Percentiles rank a stretch among this genome's conserved stretches.
These are phyloP conservation scores for Coptodon bakossiorum DNA, from an alignment of 2,113 vertebrate species.

Conservation along the genomic window DNA sequence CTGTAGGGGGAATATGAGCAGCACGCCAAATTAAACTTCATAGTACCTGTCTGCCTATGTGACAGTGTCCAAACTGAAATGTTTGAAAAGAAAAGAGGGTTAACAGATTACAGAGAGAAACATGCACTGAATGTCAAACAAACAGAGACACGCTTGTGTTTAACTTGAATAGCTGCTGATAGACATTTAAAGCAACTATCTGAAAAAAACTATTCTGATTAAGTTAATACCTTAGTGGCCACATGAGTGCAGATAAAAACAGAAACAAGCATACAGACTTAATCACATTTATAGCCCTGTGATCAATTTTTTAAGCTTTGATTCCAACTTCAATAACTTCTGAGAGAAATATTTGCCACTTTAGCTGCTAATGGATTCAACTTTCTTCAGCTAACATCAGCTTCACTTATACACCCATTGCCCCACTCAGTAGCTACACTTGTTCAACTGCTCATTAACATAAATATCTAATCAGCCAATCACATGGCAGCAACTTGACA, in stretches of 20 bases:
- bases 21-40: slow-evolving; percentile 47
- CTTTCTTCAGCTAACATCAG: neutral
- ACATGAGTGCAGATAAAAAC: neutral
- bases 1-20: slow-evolving; percentile 36
- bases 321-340: neutral
- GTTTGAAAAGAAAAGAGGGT: slow-evolving; percentile 66
- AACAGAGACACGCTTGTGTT: neutral
- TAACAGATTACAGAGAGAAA: slow-evolving; percentile 64
- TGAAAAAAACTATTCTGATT: neutral
- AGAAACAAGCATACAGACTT: neutral
- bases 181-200: neutral
- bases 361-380: neutral
- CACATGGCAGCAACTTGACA: neutral
- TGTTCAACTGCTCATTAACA: neutral
- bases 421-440: neutral
- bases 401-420: neutral
- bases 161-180: neutral
- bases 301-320: neutral
- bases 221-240: neutral
- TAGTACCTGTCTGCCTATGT: slow-evolving; percentile 74
- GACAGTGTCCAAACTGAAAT: slow-evolving; percentile 75
- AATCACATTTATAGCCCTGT: neutral
- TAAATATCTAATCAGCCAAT: neutral
- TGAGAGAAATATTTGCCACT: neutral
- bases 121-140: slow-evolving; percentile 32